phyloP scores from a whole-genome alignment of 1,140 invertebrate species.

The Daktulosphaira vitifoliae region DNA sequence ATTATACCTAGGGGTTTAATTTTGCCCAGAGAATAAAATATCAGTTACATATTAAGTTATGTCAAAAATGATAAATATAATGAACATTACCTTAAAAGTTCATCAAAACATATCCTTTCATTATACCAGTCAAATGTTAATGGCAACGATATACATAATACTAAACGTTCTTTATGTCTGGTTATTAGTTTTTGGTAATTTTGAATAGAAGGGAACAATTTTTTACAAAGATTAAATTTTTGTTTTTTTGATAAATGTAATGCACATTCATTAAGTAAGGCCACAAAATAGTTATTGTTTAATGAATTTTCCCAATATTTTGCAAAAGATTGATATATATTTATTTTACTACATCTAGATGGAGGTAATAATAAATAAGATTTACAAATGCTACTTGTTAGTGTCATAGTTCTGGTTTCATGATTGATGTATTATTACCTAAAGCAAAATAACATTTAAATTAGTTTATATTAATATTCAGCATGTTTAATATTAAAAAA shows the following conservation, averaged over 20 bases:
- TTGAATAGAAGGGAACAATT: constrained; percentile 6
- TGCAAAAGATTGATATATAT: background rate
- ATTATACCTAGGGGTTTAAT: too few species aligned
- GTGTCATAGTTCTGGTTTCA: constrained; percentile 1
- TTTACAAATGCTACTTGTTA: background rate
- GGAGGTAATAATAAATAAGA: background rate
- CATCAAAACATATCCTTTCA: constrained; percentile 47
- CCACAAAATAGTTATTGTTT: background rate
- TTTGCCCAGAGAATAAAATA: too few species aligned
- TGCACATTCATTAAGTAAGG: constrained; percentile 1
- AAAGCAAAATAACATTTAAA: too few species aligned
- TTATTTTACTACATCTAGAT: background rate
- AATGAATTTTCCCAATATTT: constrained; percentile 2
- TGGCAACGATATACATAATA: constrained; percentile 14
- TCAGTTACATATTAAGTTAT: too few species aligned
- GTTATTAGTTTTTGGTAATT: background rate
- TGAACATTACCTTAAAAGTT: constrained; percentile 45
- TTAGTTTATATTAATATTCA: too few species aligned
- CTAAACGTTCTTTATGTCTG: constrained; percentile 10
- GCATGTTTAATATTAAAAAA: too few species aligned
- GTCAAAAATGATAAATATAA: too few species aligned
- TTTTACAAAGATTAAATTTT: constrained; percentile 20
- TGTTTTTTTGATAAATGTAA: constrained; percentile 16
- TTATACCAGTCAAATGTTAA: constrained; percentile 49
- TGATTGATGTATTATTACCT: too few species aligned